Evolutionary conservation across 1,140 invertebrate species (phyloP).

Genomic region (Drosophila burlai): DNA sequence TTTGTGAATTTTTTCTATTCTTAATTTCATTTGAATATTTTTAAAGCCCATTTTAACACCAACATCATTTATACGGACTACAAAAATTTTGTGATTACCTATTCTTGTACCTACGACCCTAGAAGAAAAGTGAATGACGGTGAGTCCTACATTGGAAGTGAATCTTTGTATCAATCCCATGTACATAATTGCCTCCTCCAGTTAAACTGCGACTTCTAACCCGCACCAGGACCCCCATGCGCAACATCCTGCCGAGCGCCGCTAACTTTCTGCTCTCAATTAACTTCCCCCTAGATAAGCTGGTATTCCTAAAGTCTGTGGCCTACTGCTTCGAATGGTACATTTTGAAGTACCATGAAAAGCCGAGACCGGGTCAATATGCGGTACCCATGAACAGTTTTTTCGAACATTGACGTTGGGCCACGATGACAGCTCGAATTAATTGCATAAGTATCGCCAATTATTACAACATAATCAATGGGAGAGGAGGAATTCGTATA

Average conservation of each 20-base stretch:
- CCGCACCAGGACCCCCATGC: conserved; percentile 39
- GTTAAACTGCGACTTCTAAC: conserved; percentile 52
- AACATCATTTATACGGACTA: conserved; percentile 54
- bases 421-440: conserved; percentile 29
- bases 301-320: conserved; percentile 15
- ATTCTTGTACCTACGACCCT: conserved; percentile 20
- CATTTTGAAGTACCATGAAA: conserved; percentile 31
- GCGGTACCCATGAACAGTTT: conserved; percentile 34
- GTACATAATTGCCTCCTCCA: not conserved
- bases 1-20: not conserved
- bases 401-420: conserved; percentile 6
- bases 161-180: not conserved
- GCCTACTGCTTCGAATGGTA: conserved; percentile 71
- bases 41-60: conserved; percentile 36
- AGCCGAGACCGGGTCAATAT: conserved; percentile 8
- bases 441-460: conserved; percentile 53
- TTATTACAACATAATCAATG: conserved; percentile 50
- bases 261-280: not conserved
- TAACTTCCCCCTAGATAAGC: conserved; percentile 10
- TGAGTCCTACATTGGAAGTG: conserved; percentile 9
- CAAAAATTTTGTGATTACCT: conserved; percentile 19
- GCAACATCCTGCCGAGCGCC: not conserved
- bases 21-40: not conserved
- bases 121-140: not conserved
- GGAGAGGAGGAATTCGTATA: conserved; percentile 64